A percentile compares a stretch with the other conserved stretches of the same genome.
Conservation (phyloP, 2,113 vertebrate genomes). For the Eidolon helvum region DNA sequence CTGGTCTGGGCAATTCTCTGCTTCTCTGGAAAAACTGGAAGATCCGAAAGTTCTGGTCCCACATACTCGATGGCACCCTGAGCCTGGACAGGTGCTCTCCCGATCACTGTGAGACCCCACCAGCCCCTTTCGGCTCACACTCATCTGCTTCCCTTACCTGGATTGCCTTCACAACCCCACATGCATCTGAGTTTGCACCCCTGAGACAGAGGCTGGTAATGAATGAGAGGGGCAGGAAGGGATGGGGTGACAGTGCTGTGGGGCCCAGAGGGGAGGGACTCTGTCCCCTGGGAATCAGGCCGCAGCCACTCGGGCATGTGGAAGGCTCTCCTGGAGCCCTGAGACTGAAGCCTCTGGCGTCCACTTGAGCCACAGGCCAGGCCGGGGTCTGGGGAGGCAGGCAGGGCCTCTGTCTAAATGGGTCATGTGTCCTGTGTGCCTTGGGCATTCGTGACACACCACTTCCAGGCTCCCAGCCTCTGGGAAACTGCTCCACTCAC, state of each 20-base stretch:
- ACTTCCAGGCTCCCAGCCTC: neutral
- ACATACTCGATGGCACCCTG: neutral
- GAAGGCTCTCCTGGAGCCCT: accelerated
- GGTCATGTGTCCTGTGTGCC: neutral
- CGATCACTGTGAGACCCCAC: neutral
- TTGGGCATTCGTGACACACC: no score
- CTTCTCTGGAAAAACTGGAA: neutral
- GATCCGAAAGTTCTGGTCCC: neutral
- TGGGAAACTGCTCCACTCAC: neutral
- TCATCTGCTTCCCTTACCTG: neutral
- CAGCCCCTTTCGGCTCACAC: neutral
- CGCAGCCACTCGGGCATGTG: accelerated
- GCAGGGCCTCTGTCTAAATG: accelerated
- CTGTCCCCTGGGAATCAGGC: neutral
- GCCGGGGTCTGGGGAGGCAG: neutral
- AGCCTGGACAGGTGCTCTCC: neutral
- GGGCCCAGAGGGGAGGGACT: accelerated
- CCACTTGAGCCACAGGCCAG: neutral
- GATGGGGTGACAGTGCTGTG: accelerated
- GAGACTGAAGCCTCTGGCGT: neutral
- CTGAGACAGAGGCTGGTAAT: neutral
- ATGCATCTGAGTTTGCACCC: no score
- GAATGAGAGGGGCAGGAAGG: neutral
- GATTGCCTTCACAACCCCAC: neutral
- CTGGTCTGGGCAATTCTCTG: neutral